Percentiles rank a stretch among this genome's conserved stretches.
These are phyloP conservation scores for Tetragnatha montana DNA, from an alignment of 2,888 invertebrate species.

Conservation along the genomic window DNA sequence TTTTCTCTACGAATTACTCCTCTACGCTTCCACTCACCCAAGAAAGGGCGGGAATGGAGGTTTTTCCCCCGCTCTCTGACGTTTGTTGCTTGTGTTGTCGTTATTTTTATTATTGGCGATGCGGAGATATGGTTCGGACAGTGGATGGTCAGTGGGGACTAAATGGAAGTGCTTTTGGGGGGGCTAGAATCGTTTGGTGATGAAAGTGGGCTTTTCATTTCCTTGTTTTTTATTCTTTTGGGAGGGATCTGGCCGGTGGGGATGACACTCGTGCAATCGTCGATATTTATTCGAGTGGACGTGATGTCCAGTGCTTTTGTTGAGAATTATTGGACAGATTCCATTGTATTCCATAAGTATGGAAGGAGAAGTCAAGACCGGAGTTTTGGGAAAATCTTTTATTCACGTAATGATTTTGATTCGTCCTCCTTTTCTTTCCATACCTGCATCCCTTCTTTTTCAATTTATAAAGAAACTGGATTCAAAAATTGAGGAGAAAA, in stretches of 20 bases:
- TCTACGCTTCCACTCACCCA: not conserved
- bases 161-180: constrained; percentile 13
- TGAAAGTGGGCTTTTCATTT: constrained; percentile 27
- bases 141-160: constrained; percentile 50
- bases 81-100: not conserved
- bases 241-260: not conserved
- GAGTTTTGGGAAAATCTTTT: too few species aligned
- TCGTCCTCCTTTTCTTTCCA: too few species aligned
- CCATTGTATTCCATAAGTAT: too few species aligned
- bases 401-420: too few species aligned
- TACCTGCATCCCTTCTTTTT: too few species aligned
- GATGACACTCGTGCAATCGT: constrained; percentile 2
- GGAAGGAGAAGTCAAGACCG: too few species aligned
- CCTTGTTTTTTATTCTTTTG: not conserved
- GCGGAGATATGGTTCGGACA: constrained; percentile 25
- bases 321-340: too few species aligned
- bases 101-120: constrained; percentile 20
- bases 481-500: too few species aligned
- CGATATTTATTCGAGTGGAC: not conserved
- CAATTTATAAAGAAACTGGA: too few species aligned
- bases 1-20: not conserved
- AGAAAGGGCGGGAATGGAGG: not conserved
- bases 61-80: constrained; percentile 2
- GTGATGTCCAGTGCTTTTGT: not conserved
- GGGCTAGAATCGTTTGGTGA: constrained; percentile 12